Evolutionary conservation across 2,113 vertebrate species (phyloP).

Genomic region (Sapajus apella): DNA sequence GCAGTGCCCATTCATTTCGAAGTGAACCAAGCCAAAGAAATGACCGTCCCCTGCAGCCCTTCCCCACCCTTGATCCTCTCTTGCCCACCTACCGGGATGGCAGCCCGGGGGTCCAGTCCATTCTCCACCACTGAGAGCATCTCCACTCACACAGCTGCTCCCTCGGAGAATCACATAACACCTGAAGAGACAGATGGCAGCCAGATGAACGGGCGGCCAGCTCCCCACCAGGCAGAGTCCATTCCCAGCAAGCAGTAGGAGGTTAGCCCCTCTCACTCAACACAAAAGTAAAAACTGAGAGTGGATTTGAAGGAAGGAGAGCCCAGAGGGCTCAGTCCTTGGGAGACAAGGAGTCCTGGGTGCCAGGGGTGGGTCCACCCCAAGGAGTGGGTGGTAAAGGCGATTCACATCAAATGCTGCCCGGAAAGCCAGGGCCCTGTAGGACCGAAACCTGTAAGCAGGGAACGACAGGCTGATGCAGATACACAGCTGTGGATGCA

Average conservation of each 20-base stretch:
- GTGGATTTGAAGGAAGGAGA: slow-evolving; percentile 16
- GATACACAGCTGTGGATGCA: background rate
- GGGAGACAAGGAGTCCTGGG: background rate
- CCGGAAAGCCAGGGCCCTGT: background rate
- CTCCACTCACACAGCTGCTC: slow-evolving; percentile 74
- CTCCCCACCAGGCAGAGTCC: background rate
- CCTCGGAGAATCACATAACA: slow-evolving; percentile 82
- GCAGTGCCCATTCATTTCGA: background rate
- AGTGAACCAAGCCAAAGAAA: background rate
- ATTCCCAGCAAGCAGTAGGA: background rate
- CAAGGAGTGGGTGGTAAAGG: background rate
- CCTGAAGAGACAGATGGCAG: slow-evolving; percentile 77
- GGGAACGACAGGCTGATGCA: background rate
- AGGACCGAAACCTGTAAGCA: background rate
- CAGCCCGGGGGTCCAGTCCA: slow-evolving; percentile 85
- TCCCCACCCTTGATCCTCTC: background rate
- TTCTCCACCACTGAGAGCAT: slow-evolving; percentile 90
- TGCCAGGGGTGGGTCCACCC: no score
- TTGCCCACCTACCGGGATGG: slow-evolving; percentile 86
- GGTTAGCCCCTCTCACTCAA: background rate
- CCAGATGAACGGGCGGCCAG: background rate
- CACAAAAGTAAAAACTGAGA: background rate
- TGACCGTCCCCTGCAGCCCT: no score
- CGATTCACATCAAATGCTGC: background rate
- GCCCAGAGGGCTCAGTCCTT: background rate